Percentiles rank a stretch among this genome's conserved stretches.
Conservation (phyloP, 2,797 vertebrate genomes). For the Ctenosaura bakeri region DNA sequence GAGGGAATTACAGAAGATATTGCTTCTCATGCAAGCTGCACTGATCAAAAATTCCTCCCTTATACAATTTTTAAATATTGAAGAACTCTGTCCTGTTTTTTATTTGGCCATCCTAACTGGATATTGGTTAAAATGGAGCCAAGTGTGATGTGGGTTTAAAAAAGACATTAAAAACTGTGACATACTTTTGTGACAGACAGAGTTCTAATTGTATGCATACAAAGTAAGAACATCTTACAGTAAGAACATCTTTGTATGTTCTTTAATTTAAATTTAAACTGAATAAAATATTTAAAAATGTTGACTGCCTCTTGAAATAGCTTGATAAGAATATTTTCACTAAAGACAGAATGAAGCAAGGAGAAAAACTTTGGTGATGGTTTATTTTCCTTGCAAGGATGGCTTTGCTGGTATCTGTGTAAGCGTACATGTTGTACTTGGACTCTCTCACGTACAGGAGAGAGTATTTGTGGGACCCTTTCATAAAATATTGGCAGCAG, state of each 20-base stretch:
- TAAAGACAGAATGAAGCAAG: neutral
- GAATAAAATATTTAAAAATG: neutral
- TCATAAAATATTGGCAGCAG: constrained; percentile 36
- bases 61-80: neutral
- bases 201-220: neutral
- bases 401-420: neutral
- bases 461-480: constrained; percentile 18
- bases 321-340: neutral
- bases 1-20: neutral
- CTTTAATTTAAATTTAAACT: neutral
- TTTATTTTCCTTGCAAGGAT: neutral
- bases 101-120: neutral
- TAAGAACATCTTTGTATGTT: neutral
- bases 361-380: neutral
- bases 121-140: neutral
- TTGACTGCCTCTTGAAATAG: neutral
- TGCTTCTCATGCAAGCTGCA: no score
- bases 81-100: neutral
- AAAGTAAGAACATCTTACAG: neutral
- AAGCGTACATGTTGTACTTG: constrained; percentile 7
- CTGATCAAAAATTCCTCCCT: neutral
- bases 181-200: neutral
- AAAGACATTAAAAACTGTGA: neutral
- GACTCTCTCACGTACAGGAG: constrained; percentile 31
- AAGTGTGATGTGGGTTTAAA: neutral